These are phyloP conservation scores for Dasypus novemcinctus DNA, from an alignment of 2,113 vertebrate species.

Conservation along the genomic window DNA sequence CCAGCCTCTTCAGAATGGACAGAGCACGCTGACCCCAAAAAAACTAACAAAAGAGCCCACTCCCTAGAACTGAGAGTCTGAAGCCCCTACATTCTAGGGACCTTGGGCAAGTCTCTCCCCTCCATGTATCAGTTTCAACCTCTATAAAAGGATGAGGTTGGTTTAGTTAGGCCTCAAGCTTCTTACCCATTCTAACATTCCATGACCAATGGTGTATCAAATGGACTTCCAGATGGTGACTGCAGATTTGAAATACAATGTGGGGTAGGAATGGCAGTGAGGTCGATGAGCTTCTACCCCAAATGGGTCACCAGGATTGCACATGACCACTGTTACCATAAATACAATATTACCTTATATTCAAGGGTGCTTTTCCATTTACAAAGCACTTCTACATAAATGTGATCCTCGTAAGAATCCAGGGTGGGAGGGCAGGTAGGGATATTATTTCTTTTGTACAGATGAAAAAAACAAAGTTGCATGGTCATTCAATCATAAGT, in stretches of 20 bases:
- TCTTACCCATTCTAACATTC: background rate
- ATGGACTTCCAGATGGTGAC: background rate
- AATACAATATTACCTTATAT: slow-evolving; percentile 40
- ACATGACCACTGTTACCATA: slow-evolving; percentile 39
- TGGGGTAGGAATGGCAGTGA: background rate
- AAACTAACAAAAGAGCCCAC: background rate
- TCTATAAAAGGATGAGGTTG: background rate
- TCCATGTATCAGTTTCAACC: background rate
- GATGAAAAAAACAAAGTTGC: slow-evolving; percentile 15
- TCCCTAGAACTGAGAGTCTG: background rate
- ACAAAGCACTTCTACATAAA: background rate
- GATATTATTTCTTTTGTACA: background rate
- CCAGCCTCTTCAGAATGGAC: background rate
- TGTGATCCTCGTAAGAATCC: background rate
- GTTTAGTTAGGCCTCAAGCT: background rate
- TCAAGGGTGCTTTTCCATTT: slow-evolving; percentile 8
- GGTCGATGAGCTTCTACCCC: background rate
- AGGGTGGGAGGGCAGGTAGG: background rate
- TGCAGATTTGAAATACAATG: background rate
- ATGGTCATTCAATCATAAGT: background rate
- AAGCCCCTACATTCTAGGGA: background rate
- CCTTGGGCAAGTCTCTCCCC: background rate
- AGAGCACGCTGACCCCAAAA: background rate
- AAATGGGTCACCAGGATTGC: slow-evolving; percentile 48
- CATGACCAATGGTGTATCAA: background rate